These are phyloP conservation scores for Alethe diademata DNA, from an alignment of 2,113 vertebrate genomes.

Conservation along the genomic window DNA sequence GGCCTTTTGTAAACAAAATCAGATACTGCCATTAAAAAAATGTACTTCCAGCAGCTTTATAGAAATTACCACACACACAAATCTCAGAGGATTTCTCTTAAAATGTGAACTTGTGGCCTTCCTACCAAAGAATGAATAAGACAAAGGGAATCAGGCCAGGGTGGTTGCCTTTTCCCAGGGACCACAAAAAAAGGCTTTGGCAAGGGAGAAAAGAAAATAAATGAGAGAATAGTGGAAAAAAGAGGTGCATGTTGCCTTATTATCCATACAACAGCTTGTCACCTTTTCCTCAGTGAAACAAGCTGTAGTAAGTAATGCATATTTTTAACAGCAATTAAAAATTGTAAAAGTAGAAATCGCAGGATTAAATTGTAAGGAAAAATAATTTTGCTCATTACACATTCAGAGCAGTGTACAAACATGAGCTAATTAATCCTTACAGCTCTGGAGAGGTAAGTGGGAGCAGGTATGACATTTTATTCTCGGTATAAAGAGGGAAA, in stretches of 20 bases:
- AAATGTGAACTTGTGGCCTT: slow-evolving; percentile 12
- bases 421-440: not conserved
- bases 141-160: not conserved
- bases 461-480: not conserved
- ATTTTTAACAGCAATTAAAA: not conserved
- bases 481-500: not conserved
- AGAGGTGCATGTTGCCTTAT: not conserved
- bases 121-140: not conserved
- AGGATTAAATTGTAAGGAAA: not conserved
- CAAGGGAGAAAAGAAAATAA: not conserved
- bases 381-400: not conserved
- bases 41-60: slow-evolving; percentile 46
- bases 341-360: not conserved
- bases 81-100: slow-evolving; percentile 37
- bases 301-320: not conserved
- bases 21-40: slow-evolving; percentile 59
- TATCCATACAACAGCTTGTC: not conserved
- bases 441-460: not conserved
- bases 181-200: not conserved
- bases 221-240: not conserved
- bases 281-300: not conserved
- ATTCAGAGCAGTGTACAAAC: not conserved
- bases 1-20: slow-evolving; percentile 65
- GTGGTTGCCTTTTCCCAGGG: not conserved
- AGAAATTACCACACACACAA: slow-evolving; percentile 51